Evolutionary conservation across 1,140 invertebrate species (phyloP), one percentile per base, ranked within the genome.

Genomic region (Drosophila willistoni): DNA sequence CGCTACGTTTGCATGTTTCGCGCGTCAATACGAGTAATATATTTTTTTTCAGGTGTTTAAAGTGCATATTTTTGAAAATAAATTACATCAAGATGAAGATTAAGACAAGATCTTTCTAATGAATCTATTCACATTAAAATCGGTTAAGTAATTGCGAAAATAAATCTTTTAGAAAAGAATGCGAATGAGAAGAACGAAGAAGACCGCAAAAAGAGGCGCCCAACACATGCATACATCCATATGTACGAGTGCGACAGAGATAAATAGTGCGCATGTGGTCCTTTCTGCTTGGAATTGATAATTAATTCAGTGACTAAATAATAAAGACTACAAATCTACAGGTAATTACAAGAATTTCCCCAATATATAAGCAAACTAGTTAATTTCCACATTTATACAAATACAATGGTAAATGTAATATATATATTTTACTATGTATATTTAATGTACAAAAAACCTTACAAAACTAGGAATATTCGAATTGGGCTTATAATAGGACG

Each of bases 371-470:
- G 17, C 12, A 22, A 22, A 1, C 17, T 39, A 39, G 36, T 3
- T 12, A 39, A 39, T 29, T 29, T 29, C 29, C 29, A 29, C 29
- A 29, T 51, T 12, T 10, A 51, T n/a, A 47, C 34, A 36, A 36
- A 51, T 51, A 51, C 19, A 51, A 22, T 22, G 17, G 44, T 51
- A 51, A 12, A n/a, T 51, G 19, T 51, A n/a, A 10, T 19, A 17
- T 14, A 51, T 51, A 51, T 22, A 51, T 51, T 51, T 51, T 51
- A 22, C 44, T 51, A 12, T 51, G 10, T 36, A 12, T 36, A 36
- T 36, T 9, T 36, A 36, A 51, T 51, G 44, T 51, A 51, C 44
- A 51, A 51, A 51, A 51, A 22, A 17, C 6, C 44, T 51, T 51
- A 51, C 17, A 22, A 19, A 51, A 51, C 44, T 51, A 51, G 17